phyloP scores from a whole-genome alignment of 23 tunicate species.

The Diplosoma virens region DNA sequence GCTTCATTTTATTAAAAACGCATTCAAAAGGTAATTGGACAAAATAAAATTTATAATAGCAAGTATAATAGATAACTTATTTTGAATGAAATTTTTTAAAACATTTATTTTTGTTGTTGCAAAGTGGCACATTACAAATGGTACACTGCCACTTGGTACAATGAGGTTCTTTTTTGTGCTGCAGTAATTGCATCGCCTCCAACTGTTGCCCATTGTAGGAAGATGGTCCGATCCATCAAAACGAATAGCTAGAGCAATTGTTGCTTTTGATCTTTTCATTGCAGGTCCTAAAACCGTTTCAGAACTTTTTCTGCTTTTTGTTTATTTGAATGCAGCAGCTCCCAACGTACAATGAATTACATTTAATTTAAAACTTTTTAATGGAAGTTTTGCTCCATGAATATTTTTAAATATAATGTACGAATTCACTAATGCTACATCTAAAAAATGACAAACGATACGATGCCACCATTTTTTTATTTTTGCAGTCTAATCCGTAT shows the following conservation, averaged over 20 bases:
- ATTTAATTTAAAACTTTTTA: not conserved
- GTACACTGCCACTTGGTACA: conserved; percentile 12
- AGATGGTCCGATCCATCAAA: conserved; percentile 4
- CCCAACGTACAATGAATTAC: not conserved
- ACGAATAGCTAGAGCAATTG: not conserved
- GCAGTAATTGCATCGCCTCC: conserved; percentile 6
- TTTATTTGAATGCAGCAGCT: too few relatives aligned
- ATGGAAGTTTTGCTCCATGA: not conserved
- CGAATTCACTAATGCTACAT: conserved; percentile 3
- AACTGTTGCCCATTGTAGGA: not conserved
- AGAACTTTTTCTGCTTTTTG: not conserved
- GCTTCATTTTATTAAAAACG: too few relatives aligned
- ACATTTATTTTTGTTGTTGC: conserved; percentile 3
- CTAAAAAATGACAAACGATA: conserved; percentile 10
- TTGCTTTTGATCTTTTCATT: not conserved
- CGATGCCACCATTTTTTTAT: conserved; percentile 31
- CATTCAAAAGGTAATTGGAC: too few relatives aligned
- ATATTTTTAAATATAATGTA: not conserved
- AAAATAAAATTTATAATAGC: too few relatives aligned
- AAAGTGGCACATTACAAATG: not conserved
- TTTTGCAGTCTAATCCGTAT: conserved; percentile 2
- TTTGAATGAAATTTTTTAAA: conserved; percentile 6
- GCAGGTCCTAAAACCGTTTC: not conserved
- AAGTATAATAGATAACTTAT: not conserved
- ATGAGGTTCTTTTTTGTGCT: not conserved